Base-by-base conservation (phyloP, 2,797 vertebrate species). In the Apogon hyalosoma region DNA sequence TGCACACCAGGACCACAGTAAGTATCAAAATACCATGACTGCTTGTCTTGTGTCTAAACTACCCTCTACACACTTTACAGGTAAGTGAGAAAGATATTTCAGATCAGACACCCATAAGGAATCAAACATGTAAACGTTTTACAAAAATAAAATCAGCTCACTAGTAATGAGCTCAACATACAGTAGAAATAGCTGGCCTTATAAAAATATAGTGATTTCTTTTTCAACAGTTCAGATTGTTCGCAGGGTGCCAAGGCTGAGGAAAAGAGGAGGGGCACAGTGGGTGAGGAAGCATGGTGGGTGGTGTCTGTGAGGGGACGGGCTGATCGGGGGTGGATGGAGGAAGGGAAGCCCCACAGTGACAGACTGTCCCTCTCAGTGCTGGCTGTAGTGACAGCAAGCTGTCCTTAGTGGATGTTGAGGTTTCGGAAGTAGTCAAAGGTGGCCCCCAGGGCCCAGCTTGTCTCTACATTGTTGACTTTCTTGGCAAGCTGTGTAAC, bases 401-500 rank as follows among this genome's bases (percentile, higher is more conserved):
- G 76, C 80, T 71, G 84, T 64, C 77, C 72, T 93, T 94, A 94
- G 67, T 95, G 93, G 85, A 97, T 92, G 69, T 95, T 95, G 87
- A 99, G 88, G 88, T 97, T 95, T 85, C 97, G 96, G 87, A 99
- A 92, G 66, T 96, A 93, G 84, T 98, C 96, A 72, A 99, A 98
- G 39, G 95, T 97, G 36, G 97, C 98, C 11, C 98, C 97, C 79
- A 99, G 89, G 66, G 97, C 96, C 98, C 98, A 99, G 88, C 98
- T 97, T 1, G 96, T 98, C 93, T 99, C 98, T 81, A 97, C 94
- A n/a, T 98, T 96, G 88, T 98, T 97, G 79, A 99, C 95, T 88
- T 99, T 99, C 92, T 99, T 99, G 83, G 96, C 88, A 40, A 99
- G 92, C 98, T 99, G 87, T 86, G 57, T 69, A 84, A 40, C 47